Conservation (phyloP, 2,797 vertebrate genomes). For the Periophthalmus magnuspinnatus region DNA sequence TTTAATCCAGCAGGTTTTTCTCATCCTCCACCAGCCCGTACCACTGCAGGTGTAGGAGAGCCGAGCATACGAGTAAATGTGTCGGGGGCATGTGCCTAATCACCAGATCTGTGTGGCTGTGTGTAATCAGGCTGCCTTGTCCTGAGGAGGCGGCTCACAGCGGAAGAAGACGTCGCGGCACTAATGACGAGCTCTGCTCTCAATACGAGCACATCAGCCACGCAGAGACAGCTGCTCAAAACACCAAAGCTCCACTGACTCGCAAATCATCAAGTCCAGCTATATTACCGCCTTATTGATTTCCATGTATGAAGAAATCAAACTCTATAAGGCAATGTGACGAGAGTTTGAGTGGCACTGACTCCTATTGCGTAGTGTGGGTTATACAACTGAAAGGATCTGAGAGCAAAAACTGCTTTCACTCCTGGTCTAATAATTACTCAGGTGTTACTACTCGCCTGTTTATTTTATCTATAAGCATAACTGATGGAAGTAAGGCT, state of each 20-base stretch:
- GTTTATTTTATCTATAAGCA: background rate
- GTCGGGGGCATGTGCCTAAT: conserved; percentile 29
- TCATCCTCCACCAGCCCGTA: background rate
- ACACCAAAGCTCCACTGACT: background rate
- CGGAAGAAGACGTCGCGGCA: conserved; percentile 57
- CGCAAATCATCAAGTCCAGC: background rate
- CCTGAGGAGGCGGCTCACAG: conserved; percentile 41
- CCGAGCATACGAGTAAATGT: conserved; percentile 24
- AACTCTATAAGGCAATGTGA: background rate
- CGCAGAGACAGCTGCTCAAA: conserved; percentile 2
- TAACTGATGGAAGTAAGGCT: no score
- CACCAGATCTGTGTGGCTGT: conserved; percentile 40
- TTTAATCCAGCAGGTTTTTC: background rate
- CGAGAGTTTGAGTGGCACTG: background rate
- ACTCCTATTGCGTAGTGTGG: background rate
- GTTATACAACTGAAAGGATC: background rate
- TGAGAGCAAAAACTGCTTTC: background rate
- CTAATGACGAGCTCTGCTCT: conserved; percentile 40
- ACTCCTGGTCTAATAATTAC: background rate
- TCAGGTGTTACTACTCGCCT: background rate
- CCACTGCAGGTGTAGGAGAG: conserved; percentile 14
- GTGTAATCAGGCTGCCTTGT: conserved; percentile 54
- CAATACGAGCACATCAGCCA: background rate
- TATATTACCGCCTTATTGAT: conserved; percentile 11
- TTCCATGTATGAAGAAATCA: conserved; percentile 9